Evolutionary conservation across 2,888 invertebrate species (phyloP), one percentile per base, ranked within the genome.

Genomic region (Ligdia adustata): DNA sequence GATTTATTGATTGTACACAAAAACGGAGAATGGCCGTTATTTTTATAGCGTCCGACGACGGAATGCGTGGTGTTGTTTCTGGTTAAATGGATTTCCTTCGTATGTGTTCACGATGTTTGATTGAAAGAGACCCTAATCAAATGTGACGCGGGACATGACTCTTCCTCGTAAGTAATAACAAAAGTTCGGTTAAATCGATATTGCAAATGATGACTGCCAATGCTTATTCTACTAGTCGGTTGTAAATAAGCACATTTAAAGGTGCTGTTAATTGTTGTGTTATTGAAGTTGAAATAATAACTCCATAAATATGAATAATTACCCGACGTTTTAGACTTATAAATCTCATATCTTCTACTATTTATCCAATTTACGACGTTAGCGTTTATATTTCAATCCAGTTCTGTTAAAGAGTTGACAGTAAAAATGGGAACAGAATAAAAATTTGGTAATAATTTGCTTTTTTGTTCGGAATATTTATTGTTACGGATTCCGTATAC

Each of bases 381-480:
- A 58, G 16, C 62, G 64, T 67, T 65, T 69, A 70, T 73, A 69
- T 75, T 75, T 64, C 64, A 69, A 73, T 72, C 64, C 62, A 61
- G 57, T 75, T 73, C 20, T 75, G 72, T 79, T 72, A 78, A 75
- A 77, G 42, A 57, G 63, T 73, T 71, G 77, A 74, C 72, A 75
- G 73, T 79, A 77, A 81, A 82, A 70, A 69, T 60, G n/a, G n/a
- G 68, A 63, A 71, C 71, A 76, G 32, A 45, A 75, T 80, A 77
- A 79, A 82, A 75, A 73, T 76, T 75, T 73, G 71, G 70, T 72
- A 67, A 73, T 77, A 79, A 78, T 79, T 73, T 38, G 48, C 70
- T 71, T 79, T 77, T 78, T 76, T 78, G 80, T 79, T 78, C 70
- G 77, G 66, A 67, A 78, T 75, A 71, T 64, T 80, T 82, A 80